Conservation (phyloP, 2,113 vertebrate species). For the Grantiella picta region DNA sequence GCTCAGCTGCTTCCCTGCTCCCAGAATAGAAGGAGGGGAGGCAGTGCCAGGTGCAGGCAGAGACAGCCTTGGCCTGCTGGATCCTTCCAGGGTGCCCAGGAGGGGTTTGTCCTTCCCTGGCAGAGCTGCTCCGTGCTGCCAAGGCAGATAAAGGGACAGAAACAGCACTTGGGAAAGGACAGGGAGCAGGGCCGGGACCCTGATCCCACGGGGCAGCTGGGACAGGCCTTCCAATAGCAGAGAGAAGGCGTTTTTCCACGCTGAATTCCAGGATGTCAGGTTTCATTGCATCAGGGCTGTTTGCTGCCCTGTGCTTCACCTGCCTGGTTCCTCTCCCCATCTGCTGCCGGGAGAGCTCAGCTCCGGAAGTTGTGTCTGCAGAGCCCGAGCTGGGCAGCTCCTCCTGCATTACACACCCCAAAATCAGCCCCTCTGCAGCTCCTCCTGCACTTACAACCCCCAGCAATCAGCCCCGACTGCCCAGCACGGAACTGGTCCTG, state of each 20-base stretch:
- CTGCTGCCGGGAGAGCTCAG: neutral
- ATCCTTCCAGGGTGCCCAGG: neutral
- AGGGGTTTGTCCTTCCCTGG: neutral
- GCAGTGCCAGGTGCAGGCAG: slow-evolving; percentile 51
- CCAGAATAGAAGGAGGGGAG: slow-evolving; percentile 40
- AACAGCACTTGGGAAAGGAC: neutral
- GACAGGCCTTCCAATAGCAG: neutral
- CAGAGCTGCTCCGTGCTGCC: neutral
- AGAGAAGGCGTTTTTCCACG: fast-evolving
- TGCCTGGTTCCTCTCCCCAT: neutral
- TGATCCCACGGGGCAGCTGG: neutral
- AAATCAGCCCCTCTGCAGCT: neutral
- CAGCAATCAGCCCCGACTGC: neutral
- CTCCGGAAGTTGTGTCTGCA: neutral
- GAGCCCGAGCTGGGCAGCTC: neutral
- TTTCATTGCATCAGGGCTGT: neutral
- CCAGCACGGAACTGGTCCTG: neutral
- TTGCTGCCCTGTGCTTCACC: neutral
- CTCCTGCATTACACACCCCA: neutral
- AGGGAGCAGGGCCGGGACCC: neutral
- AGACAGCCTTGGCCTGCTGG: neutral
- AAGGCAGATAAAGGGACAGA: neutral
- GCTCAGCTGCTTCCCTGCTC: slow-evolving; percentile 54
- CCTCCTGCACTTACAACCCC: neutral
- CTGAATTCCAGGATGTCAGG: neutral